Evolutionary conservation across 2,113 vertebrate species (phyloP).

Genomic region (Trachemys scripta): DNA sequence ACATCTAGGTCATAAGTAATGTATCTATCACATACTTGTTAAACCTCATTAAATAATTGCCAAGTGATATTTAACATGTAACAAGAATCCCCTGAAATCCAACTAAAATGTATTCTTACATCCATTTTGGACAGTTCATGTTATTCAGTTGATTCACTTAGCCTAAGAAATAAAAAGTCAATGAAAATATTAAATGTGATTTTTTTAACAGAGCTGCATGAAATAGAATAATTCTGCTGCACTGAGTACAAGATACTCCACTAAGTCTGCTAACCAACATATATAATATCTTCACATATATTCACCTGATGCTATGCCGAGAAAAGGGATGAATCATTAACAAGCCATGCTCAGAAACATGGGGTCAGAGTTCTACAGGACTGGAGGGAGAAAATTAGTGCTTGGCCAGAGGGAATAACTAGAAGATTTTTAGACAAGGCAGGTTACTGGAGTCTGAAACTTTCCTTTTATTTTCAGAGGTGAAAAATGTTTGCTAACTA

Average conservation of each 20-base stretch:
- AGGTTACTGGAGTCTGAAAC: background rate
- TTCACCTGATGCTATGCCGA: background rate
- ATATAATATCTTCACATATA: background rate
- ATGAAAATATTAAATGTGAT: background rate
- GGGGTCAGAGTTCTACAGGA: background rate
- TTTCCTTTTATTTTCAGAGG: background rate
- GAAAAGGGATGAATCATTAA: constrained; percentile 26
- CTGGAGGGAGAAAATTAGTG: background rate
- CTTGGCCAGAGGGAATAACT: background rate
- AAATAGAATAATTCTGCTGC: constrained; percentile 15
- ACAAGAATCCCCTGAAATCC: constrained; percentile 59
- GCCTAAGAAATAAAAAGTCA: background rate
- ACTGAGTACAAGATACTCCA: background rate
- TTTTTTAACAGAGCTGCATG: background rate
- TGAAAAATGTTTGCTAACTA: background rate
- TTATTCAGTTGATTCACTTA: constrained; percentile 18
- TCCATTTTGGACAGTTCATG: constrained; percentile 56
- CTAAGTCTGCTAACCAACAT: constrained; percentile 28
- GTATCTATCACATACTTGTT: constrained; percentile 68
- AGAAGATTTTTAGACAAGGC: background rate
- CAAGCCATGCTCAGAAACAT: background rate
- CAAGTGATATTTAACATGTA: constrained; percentile 78
- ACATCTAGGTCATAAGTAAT: constrained; percentile 65
- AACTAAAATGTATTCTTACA: constrained; percentile 59
- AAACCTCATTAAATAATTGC: constrained; percentile 75